Conservation (phyloP, 2,797 vertebrate genomes). For the Melanotaenia nigrans region DNA sequence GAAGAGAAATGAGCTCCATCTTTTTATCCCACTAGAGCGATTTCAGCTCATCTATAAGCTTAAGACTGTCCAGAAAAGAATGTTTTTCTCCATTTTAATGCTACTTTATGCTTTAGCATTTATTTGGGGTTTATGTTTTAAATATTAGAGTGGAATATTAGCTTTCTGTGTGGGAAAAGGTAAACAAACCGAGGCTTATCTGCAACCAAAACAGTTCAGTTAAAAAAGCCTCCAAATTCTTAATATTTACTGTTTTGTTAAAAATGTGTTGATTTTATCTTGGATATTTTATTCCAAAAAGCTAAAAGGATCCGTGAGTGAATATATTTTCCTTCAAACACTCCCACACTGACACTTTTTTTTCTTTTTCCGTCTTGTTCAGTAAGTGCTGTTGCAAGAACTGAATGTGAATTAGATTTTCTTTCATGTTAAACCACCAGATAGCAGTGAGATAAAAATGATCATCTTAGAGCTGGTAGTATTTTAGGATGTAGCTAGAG, state of each 20-base stretch:
- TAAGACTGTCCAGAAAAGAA: conserved; percentile 13
- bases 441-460: conserved; percentile 16
- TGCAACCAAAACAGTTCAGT: not conserved
- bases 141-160: not conserved
- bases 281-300: conserved; percentile 15
- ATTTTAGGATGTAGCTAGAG: conserved; percentile 8
- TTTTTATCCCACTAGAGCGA: conserved; percentile 23
- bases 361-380: conserved; percentile 2
- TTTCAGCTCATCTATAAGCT: conserved; percentile 28
- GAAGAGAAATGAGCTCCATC: conserved; percentile 20
- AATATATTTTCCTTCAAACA: not conserved
- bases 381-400: conserved; percentile 3
- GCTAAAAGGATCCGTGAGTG: not conserved
- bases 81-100: not conserved
- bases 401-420: conserved; percentile 15
- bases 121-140: not conserved
- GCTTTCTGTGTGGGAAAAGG: not conserved
- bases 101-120: not conserved
- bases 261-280: not conserved
- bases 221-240: not conserved
- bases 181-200: not conserved
- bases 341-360: not conserved
- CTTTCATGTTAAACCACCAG: conserved; percentile 4
- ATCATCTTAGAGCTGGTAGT: not conserved
- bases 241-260: not conserved